Conservation (phyloP, 53 echinoderm and acorn worm species). For the Paracentrotus lividus region DNA sequence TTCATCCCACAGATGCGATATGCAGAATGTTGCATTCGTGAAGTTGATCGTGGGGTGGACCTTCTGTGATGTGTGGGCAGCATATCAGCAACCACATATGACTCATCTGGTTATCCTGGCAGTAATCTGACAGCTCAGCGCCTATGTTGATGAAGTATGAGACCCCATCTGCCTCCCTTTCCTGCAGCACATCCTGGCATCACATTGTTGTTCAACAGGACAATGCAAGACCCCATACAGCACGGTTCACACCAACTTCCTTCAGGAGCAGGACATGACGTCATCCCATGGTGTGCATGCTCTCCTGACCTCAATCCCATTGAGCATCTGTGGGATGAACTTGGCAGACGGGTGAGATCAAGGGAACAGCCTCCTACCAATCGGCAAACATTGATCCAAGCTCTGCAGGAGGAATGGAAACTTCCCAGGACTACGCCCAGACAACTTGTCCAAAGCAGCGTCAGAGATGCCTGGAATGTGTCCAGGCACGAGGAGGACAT, state of each 20-base stretch:
- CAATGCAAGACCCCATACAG: slow-evolving; percentile 30
- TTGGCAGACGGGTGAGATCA: no score
- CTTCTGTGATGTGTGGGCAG: slow-evolving; percentile 17
- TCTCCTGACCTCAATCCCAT: slow-evolving; percentile 38
- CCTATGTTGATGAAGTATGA: slow-evolving; percentile 38
- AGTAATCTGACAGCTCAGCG: slow-evolving; percentile 7
- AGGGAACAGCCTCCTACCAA: no score
- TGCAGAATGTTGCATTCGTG: slow-evolving; percentile 4
- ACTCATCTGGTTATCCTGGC: slow-evolving; percentile 30
- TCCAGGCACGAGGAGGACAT: no score
- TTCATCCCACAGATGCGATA: no score
- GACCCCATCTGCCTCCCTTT: slow-evolving; percentile 38
- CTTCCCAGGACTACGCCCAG: no score
- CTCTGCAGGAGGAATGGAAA: no score
- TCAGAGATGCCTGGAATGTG: no score
- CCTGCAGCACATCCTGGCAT: slow-evolving; percentile 35
- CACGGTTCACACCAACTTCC: slow-evolving; percentile 38
- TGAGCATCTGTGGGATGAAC: no score
- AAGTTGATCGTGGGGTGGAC: slow-evolving; percentile 34
- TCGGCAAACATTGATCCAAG: no score
- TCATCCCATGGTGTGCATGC: slow-evolving; percentile 33
- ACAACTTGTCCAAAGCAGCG: no score
- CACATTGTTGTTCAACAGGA: slow-evolving; percentile 38
- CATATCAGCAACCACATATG: slow-evolving; percentile 7
- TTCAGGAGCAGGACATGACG: slow-evolving; percentile 30